phyloP scores from a whole-genome alignment of 2,113 vertebrate genomes.

The Gobius niger region DNA sequence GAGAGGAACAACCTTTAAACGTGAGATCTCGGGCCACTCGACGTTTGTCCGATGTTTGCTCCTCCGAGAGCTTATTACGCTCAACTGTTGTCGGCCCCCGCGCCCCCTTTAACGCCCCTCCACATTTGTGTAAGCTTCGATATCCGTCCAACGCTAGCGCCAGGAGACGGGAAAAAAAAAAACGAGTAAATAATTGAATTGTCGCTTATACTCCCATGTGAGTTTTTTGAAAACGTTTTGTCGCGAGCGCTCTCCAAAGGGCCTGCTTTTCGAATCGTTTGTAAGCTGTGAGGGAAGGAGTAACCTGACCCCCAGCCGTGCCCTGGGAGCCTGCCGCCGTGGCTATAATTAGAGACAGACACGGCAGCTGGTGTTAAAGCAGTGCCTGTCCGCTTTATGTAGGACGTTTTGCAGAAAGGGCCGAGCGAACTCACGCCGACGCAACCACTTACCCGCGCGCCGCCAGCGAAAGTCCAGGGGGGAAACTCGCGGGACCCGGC shows the following conservation, averaged over 20 bases:
- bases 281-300: slow-evolving; percentile 36
- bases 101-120: slow-evolving; percentile 3
- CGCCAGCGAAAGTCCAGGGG: not conserved
- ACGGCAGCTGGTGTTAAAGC: slow-evolving; percentile 66
- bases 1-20: slow-evolving; percentile 2
- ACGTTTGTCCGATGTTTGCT: slow-evolving; percentile 14
- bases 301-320: slow-evolving; percentile 65
- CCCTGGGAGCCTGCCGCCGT: slow-evolving; percentile 62
- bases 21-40: slow-evolving; percentile 12
- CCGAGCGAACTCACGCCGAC: slow-evolving; percentile 7
- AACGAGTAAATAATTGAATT: slow-evolving; percentile 58
- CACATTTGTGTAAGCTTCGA: slow-evolving; percentile 16
- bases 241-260: slow-evolving; percentile 41
- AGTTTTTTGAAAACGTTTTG: slow-evolving; percentile 37
- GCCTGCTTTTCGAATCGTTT: slow-evolving; percentile 39
- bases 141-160: slow-evolving; percentile 12
- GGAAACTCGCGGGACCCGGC: not conserved
- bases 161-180: slow-evolving; percentile 20
- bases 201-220: slow-evolving; percentile 12
- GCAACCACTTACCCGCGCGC: slow-evolving; percentile 7
- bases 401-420: slow-evolving; percentile 38
- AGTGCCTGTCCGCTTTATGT: slow-evolving; percentile 51
- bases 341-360: slow-evolving; percentile 69
- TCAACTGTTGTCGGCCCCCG: not conserved
- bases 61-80: slow-evolving; percentile 19